Conservation (phyloP, 2,797 vertebrate species). For the Carapus acus region DNA sequence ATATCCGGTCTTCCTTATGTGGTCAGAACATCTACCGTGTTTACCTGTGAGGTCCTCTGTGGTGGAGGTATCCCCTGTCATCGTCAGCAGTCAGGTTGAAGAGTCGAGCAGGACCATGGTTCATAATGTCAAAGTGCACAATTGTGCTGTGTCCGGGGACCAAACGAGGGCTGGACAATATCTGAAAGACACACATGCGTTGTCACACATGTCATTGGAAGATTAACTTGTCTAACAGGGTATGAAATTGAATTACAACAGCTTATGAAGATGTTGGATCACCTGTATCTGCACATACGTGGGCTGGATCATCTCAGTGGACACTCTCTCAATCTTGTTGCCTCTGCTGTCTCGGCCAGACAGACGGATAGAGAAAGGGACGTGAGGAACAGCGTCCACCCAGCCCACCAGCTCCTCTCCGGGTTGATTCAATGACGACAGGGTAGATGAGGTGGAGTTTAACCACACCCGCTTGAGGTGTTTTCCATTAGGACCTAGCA, state of each 20-base stretch:
- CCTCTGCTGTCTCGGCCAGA: conserved; percentile 68
- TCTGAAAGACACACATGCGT: conserved; percentile 41
- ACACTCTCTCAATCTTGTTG: conserved; percentile 69
- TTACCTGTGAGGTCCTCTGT: conserved; percentile 60
- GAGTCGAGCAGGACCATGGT: conserved; percentile 64
- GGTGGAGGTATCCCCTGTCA: conserved; percentile 63
- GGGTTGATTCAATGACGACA: conserved; percentile 21
- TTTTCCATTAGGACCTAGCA: conserved; percentile 64
- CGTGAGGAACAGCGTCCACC: conserved; percentile 63
- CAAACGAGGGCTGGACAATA: conserved; percentile 60
- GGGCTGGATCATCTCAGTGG: conserved; percentile 73
- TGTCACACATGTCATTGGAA: neutral
- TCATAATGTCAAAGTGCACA: conserved; percentile 67
- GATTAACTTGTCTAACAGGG: too few species aligned
- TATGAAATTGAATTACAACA: too few species aligned
- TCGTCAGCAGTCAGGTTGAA: conserved; percentile 69
- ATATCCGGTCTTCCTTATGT: too few species aligned
- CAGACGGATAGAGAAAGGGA: conserved; percentile 74
- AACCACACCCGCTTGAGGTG: conserved; percentile 63
- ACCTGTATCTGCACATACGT: conserved; percentile 73
- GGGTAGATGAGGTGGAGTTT: conserved; percentile 57
- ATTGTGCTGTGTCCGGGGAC: conserved; percentile 64
- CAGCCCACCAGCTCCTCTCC: conserved; percentile 66
- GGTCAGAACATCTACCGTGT: too few species aligned
- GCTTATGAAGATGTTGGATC: neutral